These are phyloP conservation scores for Cinclus cinclus DNA, from an alignment of 2,113 vertebrate species.

Conservation along the genomic window DNA sequence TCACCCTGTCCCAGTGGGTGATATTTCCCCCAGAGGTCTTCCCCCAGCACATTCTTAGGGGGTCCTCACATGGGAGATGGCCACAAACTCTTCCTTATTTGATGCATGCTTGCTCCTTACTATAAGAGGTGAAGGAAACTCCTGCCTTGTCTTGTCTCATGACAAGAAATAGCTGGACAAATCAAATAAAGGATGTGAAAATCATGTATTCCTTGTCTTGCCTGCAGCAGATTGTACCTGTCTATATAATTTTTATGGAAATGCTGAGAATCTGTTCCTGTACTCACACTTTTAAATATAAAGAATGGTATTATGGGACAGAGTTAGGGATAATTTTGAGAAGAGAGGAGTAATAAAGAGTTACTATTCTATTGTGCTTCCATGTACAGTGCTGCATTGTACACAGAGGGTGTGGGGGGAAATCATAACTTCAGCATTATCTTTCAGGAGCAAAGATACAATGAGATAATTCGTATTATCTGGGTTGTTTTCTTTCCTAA, in stretches of 20 bases:
- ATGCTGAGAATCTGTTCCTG: background rate
- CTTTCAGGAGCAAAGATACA: background rate
- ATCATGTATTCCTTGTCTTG: background rate
- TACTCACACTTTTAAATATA: background rate
- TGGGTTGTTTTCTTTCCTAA: accelerated
- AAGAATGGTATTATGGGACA: background rate
- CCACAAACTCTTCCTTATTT: background rate
- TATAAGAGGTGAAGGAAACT: background rate
- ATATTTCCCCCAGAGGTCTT: background rate
- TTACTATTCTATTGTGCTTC: background rate
- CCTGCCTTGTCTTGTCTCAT: background rate
- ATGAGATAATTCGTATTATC: background rate
- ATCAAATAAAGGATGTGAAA: background rate
- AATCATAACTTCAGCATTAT: background rate
- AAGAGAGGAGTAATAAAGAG: background rate
- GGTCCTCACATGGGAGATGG: background rate
- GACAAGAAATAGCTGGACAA: background rate
- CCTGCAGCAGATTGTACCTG: background rate
- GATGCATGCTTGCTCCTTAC: background rate
- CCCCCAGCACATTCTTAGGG: accelerated
- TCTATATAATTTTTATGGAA: background rate
- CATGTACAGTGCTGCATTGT: background rate
- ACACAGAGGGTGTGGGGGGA: background rate
- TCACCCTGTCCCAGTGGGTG: background rate
- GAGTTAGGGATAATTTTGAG: background rate